Evolutionary conservation across 2,113 vertebrate genomes (phyloP).

Genomic region (Camelus dromedarius): DNA sequence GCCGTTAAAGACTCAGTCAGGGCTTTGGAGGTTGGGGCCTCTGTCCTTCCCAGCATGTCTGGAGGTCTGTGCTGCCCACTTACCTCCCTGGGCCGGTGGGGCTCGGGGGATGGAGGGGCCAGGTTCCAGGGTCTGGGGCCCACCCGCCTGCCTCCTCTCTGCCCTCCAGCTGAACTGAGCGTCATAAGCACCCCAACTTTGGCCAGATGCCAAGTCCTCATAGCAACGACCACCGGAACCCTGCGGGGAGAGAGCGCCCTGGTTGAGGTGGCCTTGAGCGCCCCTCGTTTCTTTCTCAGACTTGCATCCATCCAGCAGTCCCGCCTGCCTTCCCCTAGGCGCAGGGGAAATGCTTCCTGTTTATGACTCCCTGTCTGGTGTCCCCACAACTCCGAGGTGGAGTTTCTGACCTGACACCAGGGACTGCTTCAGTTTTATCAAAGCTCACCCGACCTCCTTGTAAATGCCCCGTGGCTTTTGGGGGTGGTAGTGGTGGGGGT

Average conservation of each 20-base stretch:
- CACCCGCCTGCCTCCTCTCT: neutral
- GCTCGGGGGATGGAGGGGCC: neutral
- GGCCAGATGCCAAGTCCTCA: neutral
- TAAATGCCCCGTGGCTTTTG: slow-evolving; percentile 34
- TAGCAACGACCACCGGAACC: neutral
- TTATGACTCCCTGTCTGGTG: slow-evolving; percentile 26
- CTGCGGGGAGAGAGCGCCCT: neutral
- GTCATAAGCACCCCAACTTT: neutral
- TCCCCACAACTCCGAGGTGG: slow-evolving; percentile 46
- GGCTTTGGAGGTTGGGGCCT: neutral
- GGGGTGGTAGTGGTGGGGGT: neutral
- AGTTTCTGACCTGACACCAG: slow-evolving; percentile 43
- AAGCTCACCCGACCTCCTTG: neutral
- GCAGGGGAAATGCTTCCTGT: slow-evolving; percentile 67
- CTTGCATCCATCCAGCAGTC: neutral
- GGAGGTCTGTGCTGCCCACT: neutral
- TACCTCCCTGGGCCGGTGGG: neutral
- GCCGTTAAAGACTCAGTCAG: neutral
- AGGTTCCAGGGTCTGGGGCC: too few relatives aligned
- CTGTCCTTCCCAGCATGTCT: neutral
- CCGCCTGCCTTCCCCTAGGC: neutral
- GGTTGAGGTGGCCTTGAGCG: neutral
- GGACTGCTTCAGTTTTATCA: slow-evolving; percentile 33
- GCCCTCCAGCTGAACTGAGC: neutral
- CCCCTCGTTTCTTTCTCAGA: neutral